Evolutionary conservation across 2,888 invertebrate species (phyloP).

Genomic region (Papilio elwesi): DNA sequence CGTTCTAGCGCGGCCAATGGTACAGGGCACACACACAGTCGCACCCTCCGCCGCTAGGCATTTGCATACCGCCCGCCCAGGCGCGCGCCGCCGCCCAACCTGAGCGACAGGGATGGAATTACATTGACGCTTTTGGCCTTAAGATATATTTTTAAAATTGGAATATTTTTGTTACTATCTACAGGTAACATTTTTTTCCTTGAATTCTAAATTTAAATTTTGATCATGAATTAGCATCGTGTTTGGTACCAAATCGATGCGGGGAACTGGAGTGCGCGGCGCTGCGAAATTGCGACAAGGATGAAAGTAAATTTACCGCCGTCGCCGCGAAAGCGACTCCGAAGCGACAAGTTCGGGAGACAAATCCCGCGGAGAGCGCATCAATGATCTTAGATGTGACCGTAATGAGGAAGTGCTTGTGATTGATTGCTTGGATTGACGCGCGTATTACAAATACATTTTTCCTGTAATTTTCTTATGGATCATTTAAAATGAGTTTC

Average conservation of each 20-base stretch:
- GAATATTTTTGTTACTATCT: conserved; percentile 40
- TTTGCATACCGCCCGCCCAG: conserved; percentile 85
- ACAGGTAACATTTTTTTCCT: not conserved
- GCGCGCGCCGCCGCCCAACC: conserved; percentile 82
- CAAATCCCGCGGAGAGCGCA: conserved; percentile 67
- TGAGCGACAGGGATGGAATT: conserved; percentile 79
- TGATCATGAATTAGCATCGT: not conserved
- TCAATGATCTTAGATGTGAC: conserved; percentile 72
- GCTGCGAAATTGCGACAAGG: conserved; percentile 76
- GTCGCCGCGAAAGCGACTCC: conserved; percentile 67
- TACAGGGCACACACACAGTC: conserved; percentile 79
- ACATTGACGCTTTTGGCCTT: conserved; percentile 64
- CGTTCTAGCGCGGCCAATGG: conserved; percentile 84
- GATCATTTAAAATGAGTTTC: no score
- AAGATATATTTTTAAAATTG: conserved; percentile 52
- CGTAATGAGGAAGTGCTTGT: conserved; percentile 65
- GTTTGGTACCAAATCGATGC: not conserved
- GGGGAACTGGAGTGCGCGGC: conserved; percentile 62
- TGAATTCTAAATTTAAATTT: conserved; percentile 12
- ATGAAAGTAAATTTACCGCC: conserved; percentile 81
- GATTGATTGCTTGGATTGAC: conserved; percentile 64
- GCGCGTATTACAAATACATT: conserved; percentile 34
- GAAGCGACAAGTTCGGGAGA: conserved; percentile 70
- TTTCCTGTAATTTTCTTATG: not conserved
- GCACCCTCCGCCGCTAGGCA: conserved; percentile 74